Percentiles rank a stretch among this genome's conserved stretches.
phyloP scores from a whole-genome alignment of 2,113 vertebrate species.

The Sylvia atricapilla region DNA sequence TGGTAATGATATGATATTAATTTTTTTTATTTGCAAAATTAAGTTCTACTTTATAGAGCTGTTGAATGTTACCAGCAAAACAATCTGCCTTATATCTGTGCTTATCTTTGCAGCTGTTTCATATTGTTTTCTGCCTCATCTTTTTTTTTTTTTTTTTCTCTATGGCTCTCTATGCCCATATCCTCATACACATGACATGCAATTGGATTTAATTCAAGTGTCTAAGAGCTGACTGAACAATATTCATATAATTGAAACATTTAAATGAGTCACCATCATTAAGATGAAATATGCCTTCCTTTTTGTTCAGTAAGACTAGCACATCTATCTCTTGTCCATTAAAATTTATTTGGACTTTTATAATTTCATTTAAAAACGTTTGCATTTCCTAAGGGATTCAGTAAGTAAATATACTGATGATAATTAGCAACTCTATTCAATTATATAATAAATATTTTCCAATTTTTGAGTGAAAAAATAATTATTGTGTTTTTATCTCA shows the following conservation, averaged over 20 bases:
- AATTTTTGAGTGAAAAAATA: neutral
- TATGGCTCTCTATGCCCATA: neutral
- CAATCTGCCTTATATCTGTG: neutral
- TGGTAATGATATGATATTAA: neutral
- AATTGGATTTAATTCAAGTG: neutral
- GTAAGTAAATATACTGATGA: neutral
- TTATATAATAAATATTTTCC: neutral
- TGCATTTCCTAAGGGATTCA: neutral
- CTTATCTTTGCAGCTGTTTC: neutral
- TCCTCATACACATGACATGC: fast-evolving
- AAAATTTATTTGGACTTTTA: neutral
- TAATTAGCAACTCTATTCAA: neutral
- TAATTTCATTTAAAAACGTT: neutral
- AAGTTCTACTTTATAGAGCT: neutral
- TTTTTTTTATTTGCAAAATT: neutral
- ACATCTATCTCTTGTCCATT: neutral
- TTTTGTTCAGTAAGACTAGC: neutral
- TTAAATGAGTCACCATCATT: neutral
- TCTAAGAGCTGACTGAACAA: neutral
- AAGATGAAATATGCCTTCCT: neutral
- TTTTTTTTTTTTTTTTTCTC: neutral
- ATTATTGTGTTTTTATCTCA: neutral
- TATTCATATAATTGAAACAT: neutral
- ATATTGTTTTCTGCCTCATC: neutral
- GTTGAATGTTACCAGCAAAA: neutral